These are phyloP conservation scores for Himalopsyche kuldschensis DNA, from an alignment of 2,888 invertebrate genomes.

Conservation along the genomic window DNA sequence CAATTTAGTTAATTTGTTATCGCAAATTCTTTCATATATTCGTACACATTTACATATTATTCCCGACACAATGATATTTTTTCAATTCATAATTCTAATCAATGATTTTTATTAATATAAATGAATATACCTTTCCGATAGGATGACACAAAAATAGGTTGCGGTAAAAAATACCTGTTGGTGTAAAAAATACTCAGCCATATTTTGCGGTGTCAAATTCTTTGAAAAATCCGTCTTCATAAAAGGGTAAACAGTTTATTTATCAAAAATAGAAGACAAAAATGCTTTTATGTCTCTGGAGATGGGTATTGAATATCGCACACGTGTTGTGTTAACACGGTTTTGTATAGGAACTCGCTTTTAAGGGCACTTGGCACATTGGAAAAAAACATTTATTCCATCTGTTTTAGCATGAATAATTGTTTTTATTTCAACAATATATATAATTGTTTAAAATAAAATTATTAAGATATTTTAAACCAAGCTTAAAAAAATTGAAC, in stretches of 20 bases:
- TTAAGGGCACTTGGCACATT: not conserved
- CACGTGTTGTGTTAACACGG: not conserved
- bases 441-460: too few relatives aligned
- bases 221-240: not conserved
- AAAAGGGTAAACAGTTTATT: not conserved
- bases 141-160: not conserved
- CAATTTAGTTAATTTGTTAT: too few relatives aligned
- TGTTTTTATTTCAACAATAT: too few relatives aligned
- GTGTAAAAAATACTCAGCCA: not conserved
- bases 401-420: too few relatives aligned
- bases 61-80: too few relatives aligned
- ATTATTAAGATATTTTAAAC: too few relatives aligned
- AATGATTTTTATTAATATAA: too few relatives aligned
- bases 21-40: too few relatives aligned
- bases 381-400: too few relatives aligned
- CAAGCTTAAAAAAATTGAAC: too few relatives aligned
- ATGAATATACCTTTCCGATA: not conserved
- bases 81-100: too few relatives aligned
- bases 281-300: not conserved
- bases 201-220: not conserved
- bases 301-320: slow-evolving; percentile 1
- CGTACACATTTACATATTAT: too few relatives aligned
- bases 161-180: not conserved
- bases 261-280: not conserved
- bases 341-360: not conserved